Percentiles rank a stretch among this genome's conserved stretches.
Conservation (phyloP, 1,140 invertebrate species). For the Philaenus spumarius region DNA sequence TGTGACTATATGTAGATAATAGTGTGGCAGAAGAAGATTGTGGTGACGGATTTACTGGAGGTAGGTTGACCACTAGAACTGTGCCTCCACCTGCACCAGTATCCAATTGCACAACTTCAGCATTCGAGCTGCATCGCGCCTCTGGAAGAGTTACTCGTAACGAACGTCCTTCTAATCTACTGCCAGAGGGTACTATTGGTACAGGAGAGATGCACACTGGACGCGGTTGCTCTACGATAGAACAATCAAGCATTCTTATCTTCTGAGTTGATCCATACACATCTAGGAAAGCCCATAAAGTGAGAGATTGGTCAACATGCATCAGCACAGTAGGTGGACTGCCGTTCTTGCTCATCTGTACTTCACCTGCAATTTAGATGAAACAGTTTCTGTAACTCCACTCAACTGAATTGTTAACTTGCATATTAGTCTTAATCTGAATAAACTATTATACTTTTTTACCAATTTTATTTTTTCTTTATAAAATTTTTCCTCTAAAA, state of each 20-base stretch:
- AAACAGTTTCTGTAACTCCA: too few relatives aligned
- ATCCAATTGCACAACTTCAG: constrained; percentile 15
- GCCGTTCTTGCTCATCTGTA: constrained; percentile 84
- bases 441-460: too few relatives aligned
- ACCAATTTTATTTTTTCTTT: too few relatives aligned
- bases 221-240: constrained; percentile 27
- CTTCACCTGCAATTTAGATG: too few relatives aligned
- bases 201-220: constrained; percentile 5
- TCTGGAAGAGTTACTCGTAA: constrained; percentile 24
- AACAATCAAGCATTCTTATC: constrained; percentile 59
- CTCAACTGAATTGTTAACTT: too few relatives aligned
- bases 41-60: constrained; percentile 46
- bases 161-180: constrained; percentile 10
- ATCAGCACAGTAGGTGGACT: constrained; percentile 73
- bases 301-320: constrained; percentile 86
- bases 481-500: too few relatives aligned
- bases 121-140: background rate
- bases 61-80: constrained; percentile 72
- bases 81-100: constrained; percentile 49
- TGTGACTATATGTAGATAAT: constrained; percentile 51
- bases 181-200: constrained; percentile 22
- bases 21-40: constrained; percentile 35
- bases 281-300: constrained; percentile 93
- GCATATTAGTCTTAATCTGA: too few relatives aligned
- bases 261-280: constrained; percentile 90